These are phyloP conservation scores for Caenorhabditis sp. DNA, from an alignment of 2,888 invertebrate genomes.

Conservation along the genomic window DNA sequence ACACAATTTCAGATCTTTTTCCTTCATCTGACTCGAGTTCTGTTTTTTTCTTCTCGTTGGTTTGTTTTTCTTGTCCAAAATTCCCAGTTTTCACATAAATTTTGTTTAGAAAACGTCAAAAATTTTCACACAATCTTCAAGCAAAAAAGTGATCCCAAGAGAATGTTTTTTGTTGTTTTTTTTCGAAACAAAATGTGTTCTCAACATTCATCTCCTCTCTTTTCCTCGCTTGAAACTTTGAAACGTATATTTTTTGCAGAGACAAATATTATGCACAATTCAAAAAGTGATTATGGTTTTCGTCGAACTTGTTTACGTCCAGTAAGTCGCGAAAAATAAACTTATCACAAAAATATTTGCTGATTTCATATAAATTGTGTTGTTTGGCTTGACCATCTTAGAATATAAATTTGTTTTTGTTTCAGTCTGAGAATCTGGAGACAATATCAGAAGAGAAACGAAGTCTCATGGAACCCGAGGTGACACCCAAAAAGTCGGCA, in stretches of 20 bases:
- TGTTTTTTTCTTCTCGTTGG: too few relatives aligned
- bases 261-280: constrained; percentile 21
- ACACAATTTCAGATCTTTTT: too few relatives aligned
- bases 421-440: constrained; percentile 18
- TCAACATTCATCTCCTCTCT: neutral
- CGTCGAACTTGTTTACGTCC: constrained; percentile 8
- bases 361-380: constrained; percentile 3
- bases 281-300: constrained; percentile 34
- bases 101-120: neutral
- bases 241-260: neutral
- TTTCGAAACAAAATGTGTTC: neutral
- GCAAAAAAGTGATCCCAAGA: neutral
- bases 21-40: too few relatives aligned
- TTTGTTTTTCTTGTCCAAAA: too few relatives aligned
- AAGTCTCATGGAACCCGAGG: constrained; percentile 14
- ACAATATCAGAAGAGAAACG: constrained; percentile 26
- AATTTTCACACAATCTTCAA: neutral
- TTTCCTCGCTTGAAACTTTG: neutral
- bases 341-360: neutral
- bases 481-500: constrained; percentile 36
- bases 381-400: too few relatives aligned
- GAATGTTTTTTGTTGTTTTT: neutral
- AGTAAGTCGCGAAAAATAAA: neutral
- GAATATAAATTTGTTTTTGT: constrained; percentile 3
- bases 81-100: too few relatives aligned